Evolutionary conservation across 2,888 invertebrate species (phyloP).

Genomic region (Drosophila multiciliata): DNA sequence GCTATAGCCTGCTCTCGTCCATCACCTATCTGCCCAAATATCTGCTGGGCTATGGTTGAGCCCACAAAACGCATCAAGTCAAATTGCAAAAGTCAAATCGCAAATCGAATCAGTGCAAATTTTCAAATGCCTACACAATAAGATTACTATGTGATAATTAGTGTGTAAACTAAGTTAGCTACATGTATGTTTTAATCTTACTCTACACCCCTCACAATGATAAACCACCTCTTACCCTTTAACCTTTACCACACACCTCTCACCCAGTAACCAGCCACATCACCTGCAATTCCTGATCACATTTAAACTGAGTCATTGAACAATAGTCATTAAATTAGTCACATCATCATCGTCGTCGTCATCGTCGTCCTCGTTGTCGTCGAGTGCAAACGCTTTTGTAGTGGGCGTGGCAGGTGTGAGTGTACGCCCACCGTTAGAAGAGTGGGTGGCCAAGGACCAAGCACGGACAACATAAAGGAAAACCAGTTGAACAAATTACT

Average conservation of each 20-base stretch:
- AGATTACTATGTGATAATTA: constrained; percentile 80
- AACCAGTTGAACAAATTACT: constrained; percentile 57
- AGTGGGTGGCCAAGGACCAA: not conserved
- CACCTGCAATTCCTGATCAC: constrained; percentile 8
- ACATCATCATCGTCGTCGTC: constrained; percentile 21
- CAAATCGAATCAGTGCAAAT: constrained; percentile 55
- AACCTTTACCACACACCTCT: not conserved
- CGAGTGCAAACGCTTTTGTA: constrained; percentile 3
- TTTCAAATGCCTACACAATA: constrained; percentile 54
- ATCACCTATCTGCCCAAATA: constrained; percentile 95
- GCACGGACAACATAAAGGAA: constrained; percentile 15
- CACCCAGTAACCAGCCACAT: not conserved
- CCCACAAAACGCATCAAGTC: constrained; percentile 25
- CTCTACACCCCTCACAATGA: not conserved
- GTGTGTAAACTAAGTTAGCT: constrained; percentile 60
- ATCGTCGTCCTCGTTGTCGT: not conserved
- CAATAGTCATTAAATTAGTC: constrained; percentile 76
- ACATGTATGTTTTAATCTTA: constrained; percentile 15
- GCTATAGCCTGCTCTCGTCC: constrained; percentile 94
- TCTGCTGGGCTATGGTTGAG: constrained; percentile 92
- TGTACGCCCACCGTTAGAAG: not conserved
- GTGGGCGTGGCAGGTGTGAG: constrained; percentile 30
- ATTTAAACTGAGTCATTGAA: constrained; percentile 66
- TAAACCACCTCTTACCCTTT: not conserved
- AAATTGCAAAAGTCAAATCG: constrained; percentile 61